phyloP scores from a whole-genome alignment of 1,140 invertebrate species.

The Notospermus geniculatus region DNA sequence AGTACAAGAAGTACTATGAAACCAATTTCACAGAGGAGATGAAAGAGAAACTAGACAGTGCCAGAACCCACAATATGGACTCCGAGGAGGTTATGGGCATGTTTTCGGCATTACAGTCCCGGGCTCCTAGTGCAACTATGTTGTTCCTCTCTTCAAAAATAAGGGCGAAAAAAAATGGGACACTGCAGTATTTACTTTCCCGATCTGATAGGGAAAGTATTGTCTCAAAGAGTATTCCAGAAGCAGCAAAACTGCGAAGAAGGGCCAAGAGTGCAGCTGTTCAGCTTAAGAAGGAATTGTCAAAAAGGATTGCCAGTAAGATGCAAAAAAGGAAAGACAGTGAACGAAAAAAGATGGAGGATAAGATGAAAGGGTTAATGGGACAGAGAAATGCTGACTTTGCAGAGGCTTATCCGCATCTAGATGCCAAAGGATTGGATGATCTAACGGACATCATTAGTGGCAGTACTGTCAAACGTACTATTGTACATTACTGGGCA shows the following conservation, averaged over 20 bases:
- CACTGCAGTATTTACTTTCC: background rate
- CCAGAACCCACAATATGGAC: conserved; percentile 13
- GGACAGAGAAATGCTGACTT: background rate
- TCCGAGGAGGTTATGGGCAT: conserved; percentile 8
- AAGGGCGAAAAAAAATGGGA: conserved; percentile 5
- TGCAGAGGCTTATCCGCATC: background rate
- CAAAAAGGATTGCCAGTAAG: too few relatives aligned
- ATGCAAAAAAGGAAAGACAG: too few relatives aligned
- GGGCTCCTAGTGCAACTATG: conserved; percentile 3
- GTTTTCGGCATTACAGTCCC: conserved; percentile 7
- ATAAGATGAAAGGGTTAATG: too few relatives aligned
- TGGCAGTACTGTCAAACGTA: background rate
- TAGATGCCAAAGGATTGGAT: background rate
- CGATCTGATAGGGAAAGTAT: background rate
- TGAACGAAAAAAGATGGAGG: too few relatives aligned
- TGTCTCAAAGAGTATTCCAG: background rate
- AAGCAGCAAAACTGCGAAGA: background rate
- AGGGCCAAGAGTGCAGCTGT: background rate
- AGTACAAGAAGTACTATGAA: conserved; percentile 6
- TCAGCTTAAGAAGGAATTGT: too few relatives aligned
- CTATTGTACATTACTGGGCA: conserved; percentile 4
- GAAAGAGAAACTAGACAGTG: conserved; percentile 3
- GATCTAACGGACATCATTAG: background rate
- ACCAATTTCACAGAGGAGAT: conserved; percentile 5
- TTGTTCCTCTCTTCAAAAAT: conserved; percentile 8